Percentiles rank a stretch among this genome's conserved stretches.
Conservation (phyloP, 2,888 invertebrate genomes). For the Bursaphelenchus okinawaensis region DNA sequence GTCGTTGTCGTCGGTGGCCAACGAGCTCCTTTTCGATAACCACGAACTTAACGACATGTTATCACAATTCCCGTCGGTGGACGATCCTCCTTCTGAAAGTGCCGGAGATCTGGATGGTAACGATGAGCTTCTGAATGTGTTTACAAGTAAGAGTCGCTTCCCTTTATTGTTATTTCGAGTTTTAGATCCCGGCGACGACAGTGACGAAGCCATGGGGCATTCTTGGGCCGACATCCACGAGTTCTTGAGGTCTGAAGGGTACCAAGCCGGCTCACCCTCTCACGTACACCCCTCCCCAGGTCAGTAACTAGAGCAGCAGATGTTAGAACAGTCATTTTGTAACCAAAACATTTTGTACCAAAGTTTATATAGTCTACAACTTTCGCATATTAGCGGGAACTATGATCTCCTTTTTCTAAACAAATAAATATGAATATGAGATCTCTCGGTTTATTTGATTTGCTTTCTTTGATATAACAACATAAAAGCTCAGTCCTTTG, state of each 20-base stretch:
- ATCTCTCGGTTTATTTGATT: neutral
- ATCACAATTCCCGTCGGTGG: conserved; percentile 32
- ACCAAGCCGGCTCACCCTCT: conserved; percentile 12
- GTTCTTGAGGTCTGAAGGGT: conserved; percentile 35
- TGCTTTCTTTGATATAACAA: no score
- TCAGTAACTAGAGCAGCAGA: neutral
- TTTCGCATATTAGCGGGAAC: neutral
- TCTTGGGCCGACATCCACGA: conserved; percentile 44
- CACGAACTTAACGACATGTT: conserved; percentile 35
- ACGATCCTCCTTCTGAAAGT: conserved; percentile 19
- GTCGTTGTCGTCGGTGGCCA: conserved; percentile 39
- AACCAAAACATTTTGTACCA: neutral
- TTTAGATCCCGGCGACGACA: conserved; percentile 16
- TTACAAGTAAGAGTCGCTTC: neutral
- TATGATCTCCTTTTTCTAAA: conserved; percentile 2
- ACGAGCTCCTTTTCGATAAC: conserved; percentile 39
- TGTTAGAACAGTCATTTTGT: neutral
- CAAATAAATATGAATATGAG: neutral
- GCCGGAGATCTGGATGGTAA: conserved; percentile 2
- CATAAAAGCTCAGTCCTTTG: neutral
- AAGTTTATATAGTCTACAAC: neutral
- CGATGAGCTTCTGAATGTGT: conserved; percentile 5
- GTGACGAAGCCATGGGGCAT: conserved; percentile 29
- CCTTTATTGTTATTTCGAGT: neutral
- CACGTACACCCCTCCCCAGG: no score